phyloP scores from a whole-genome alignment of 2,113 vertebrate genomes.

The Sander lucioperca region DNA sequence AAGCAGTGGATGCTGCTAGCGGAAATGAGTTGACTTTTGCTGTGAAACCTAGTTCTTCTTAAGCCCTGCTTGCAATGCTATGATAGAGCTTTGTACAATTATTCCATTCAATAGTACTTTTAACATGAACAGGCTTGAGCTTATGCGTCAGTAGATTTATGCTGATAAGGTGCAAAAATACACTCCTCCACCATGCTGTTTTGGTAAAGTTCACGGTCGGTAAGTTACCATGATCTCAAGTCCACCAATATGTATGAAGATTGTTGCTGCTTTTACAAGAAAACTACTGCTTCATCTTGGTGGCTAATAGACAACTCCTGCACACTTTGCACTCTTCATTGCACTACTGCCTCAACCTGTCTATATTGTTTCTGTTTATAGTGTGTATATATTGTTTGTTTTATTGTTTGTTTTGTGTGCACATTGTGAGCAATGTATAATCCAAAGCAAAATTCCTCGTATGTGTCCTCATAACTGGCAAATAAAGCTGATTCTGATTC shows the following conservation, averaged over 20 bases:
- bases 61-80: neutral
- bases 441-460: too few species aligned
- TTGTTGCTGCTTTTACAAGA: neutral
- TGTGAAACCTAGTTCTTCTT: conserved; percentile 8
- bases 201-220: neutral
- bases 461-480: too few species aligned
- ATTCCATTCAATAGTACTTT: neutral
- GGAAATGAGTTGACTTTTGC: conserved; percentile 38
- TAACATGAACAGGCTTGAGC: neutral
- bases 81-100: conserved; percentile 3
- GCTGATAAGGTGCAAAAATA: neutral
- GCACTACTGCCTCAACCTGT: too few species aligned
- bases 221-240: neutral
- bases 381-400: too few species aligned
- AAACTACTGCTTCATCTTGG: neutral
- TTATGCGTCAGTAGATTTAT: conserved; percentile 2
- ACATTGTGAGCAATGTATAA: too few species aligned
- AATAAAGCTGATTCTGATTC: too few species aligned
- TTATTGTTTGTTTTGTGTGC: too few species aligned
- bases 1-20: conserved; percentile 30
- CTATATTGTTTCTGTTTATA: too few species aligned
- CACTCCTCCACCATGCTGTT: neutral
- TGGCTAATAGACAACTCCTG: neutral
- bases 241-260: neutral
- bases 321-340: too few species aligned